Percentiles rank a stretch among this genome's conserved stretches.
These are phyloP conservation scores for Eustalomyia histrio DNA, from an alignment of 2,888 invertebrate species.

Conservation along the genomic window DNA sequence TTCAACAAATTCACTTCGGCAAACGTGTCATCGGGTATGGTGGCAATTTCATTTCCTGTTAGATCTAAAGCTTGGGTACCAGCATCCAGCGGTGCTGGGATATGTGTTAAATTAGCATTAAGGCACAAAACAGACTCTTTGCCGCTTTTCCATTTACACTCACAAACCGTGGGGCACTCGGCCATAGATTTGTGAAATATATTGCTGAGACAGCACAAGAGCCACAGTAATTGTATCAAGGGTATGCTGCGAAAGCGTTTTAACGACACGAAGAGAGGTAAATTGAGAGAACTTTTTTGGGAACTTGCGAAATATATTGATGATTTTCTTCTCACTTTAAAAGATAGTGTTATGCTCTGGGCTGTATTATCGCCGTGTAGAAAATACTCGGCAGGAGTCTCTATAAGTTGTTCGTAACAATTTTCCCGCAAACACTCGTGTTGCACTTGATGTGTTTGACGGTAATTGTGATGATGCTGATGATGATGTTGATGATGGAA, in stretches of 20 bases:
- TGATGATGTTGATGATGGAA: conserved; percentile 11
- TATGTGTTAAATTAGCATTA: conserved; percentile 86
- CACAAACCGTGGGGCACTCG: conserved; percentile 88
- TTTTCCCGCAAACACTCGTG: neutral
- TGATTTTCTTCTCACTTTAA: conserved; percentile 74
- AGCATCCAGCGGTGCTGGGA: conserved; percentile 87
- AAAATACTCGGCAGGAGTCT: conserved; percentile 49
- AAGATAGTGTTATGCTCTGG: conserved; percentile 72
- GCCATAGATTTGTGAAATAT: conserved; percentile 78
- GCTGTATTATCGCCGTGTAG: conserved; percentile 71
- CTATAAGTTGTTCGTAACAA: conserved; percentile 12
- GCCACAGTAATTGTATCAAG: conserved; percentile 72
- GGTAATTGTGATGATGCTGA: conserved; percentile 19
- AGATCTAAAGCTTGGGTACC: conserved; percentile 90
- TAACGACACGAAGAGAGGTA: conserved; percentile 51
- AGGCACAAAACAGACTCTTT: conserved; percentile 91
- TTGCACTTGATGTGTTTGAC: conserved; percentile 9
- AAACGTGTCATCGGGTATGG: conserved; percentile 87
- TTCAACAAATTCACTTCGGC: conserved; percentile 87
- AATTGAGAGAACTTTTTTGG: conserved; percentile 17
- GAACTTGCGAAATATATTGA: conserved; percentile 5
- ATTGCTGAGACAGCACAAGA: conserved; percentile 73
- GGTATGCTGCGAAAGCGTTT: conserved; percentile 68
- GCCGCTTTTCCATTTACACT: conserved; percentile 93
- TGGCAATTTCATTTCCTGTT: conserved; percentile 85